These are phyloP conservation scores for Papilio demoleus DNA, from an alignment of 2,888 invertebrate genomes.

Conservation along the genomic window DNA sequence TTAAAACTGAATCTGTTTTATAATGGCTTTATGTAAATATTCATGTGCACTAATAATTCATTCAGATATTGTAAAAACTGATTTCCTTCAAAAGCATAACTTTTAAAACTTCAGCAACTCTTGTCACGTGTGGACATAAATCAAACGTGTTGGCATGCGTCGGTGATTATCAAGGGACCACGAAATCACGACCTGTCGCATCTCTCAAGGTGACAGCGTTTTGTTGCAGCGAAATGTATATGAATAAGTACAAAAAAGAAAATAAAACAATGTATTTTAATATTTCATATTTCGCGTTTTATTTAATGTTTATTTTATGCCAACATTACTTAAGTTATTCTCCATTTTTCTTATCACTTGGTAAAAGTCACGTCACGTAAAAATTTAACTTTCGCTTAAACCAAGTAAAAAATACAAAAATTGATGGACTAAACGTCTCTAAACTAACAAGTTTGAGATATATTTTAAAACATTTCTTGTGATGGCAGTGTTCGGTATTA, in stretches of 20 bases:
- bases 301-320: background rate
- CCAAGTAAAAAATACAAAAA: too few relatives aligned
- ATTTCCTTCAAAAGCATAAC: background rate
- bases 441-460: too few relatives aligned
- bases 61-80: background rate
- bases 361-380: background rate
- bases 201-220: constrained; percentile 32
- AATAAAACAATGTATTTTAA: background rate
- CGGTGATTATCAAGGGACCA: constrained; percentile 32
- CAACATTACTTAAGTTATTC: too few relatives aligned
- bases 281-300: background rate
- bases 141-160: constrained; percentile 30
- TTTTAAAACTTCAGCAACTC: constrained; percentile 5
- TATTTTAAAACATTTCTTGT: too few relatives aligned
- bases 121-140: constrained; percentile 25
- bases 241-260: background rate
- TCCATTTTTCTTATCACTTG: constrained; percentile 11
- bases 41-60: too few relatives aligned
- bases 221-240: constrained; percentile 23
- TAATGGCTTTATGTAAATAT: too few relatives aligned
- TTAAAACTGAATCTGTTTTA: too few relatives aligned
- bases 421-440: too few relatives aligned
- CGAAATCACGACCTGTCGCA: constrained; percentile 23
- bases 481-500: too few relatives aligned
- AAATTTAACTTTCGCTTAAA: background rate